phyloP scores from a whole-genome alignment of 2,113 vertebrate genomes.

The Campylomormyrus tamandua region DNA sequence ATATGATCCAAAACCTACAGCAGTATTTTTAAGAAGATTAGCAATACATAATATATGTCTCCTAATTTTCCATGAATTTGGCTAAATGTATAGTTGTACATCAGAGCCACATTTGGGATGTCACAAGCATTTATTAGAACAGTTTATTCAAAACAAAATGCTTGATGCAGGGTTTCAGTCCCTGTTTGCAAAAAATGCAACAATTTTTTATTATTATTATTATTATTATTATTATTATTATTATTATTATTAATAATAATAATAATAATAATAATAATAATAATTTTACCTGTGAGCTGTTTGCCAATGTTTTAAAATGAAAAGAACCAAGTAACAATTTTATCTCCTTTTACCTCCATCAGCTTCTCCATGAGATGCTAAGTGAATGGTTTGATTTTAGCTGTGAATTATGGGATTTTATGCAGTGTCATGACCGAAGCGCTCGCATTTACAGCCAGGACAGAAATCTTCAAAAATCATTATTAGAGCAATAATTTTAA shows the following conservation, averaged over 20 bases:
- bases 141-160: background rate
- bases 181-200: background rate
- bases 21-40: background rate
- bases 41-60: background rate
- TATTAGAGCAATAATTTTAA: background rate
- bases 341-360: background rate
- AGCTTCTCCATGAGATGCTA: background rate
- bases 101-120: background rate
- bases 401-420: background rate
- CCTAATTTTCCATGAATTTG: background rate
- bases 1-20: background rate
- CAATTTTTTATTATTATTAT: too few species aligned
- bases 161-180: background rate
- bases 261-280: too few species aligned
- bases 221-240: too few species aligned
- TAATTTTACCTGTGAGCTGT: background rate
- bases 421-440: background rate
- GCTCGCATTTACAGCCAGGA: background rate
- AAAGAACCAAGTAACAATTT: background rate
- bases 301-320: background rate
- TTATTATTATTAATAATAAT: too few species aligned
- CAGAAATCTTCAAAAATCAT: background rate
- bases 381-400: background rate
- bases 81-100: background rate
- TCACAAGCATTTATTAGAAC: background rate